Base-by-base conservation (phyloP, 2,797 vertebrate species). In the Astyanax mexicanus region DNA sequence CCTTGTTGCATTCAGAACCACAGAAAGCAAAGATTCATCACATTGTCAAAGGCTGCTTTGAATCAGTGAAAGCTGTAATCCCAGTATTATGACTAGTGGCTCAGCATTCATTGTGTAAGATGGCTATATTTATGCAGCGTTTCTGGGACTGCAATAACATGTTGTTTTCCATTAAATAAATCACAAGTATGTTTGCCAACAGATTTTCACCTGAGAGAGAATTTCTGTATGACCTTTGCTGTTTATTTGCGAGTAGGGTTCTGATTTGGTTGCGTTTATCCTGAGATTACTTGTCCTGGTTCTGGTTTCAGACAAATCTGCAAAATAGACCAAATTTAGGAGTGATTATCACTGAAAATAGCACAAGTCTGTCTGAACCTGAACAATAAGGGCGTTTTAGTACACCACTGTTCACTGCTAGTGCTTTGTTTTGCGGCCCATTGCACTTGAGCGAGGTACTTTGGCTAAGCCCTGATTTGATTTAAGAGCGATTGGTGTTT, bases 301-400 rank as follows among this genome's bases (percentile, higher is more conserved):
- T 52, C 27, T 49, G 69, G 75, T 60, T 81, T 78, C 73, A 83
- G 75, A 83, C 79, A 77, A 74, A 83, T 75, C 65, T 29, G 32
- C 55, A 44, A 69, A 77, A 77, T 29, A 23, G 47, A 40, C 51
- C n/a, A 67, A 72, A 72, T n/a, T 45, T 42, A 27, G 57, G 25
- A 57, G 76, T 6, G 79, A 83, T 83, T 79, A 83, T 77, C 72
- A 13, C 13, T 17, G 47, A 55, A 67, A 29, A 32, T 32, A 71
- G 79, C 52, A 69, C 76, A 45, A 66, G 71, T 67, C 52, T 71
- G 79, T 81, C 79, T 83, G 73, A 74, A 40, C 66, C 42, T 32
- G 69, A 83, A 83, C 79, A 83, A 83, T 79, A 60, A 68, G 73
- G 74, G 72, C 76, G 37, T 83, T 81, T 71, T 21, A 21, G 21